These are phyloP conservation scores for Mylabris phalerata DNA, from an alignment of 1,140 invertebrate genomes.

Conservation along the genomic window DNA sequence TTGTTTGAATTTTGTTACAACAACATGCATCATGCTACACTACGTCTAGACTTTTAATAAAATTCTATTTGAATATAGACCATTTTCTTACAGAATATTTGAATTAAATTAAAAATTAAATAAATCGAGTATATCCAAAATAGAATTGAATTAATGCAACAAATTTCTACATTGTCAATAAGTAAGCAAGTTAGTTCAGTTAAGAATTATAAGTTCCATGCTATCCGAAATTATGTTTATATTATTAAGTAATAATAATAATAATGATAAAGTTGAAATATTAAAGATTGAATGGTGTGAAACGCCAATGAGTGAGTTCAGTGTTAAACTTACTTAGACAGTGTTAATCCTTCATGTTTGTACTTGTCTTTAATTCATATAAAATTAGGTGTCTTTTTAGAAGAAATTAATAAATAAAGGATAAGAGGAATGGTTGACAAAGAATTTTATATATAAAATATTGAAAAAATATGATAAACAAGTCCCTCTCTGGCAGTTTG, in stretches of 20 bases:
- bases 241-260: constrained; percentile 11
- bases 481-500: too few relatives aligned
- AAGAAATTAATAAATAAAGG: too few relatives aligned
- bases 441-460: too few relatives aligned
- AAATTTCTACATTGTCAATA: constrained; percentile 9
- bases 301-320: constrained; percentile 16
- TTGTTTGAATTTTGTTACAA: too few relatives aligned
- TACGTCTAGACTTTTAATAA: too few relatives aligned
- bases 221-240: constrained; percentile 12
- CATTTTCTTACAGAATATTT: too few relatives aligned
- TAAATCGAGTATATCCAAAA: too few relatives aligned
- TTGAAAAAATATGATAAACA: too few relatives aligned
- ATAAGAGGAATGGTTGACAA: too few relatives aligned
- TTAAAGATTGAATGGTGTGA: constrained; percentile 18
- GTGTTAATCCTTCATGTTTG: constrained; percentile 35
- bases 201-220: constrained; percentile 2
- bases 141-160: constrained; percentile 7
- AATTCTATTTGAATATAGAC: too few relatives aligned
- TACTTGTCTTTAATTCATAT: constrained; percentile 29
- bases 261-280: constrained; percentile 24
- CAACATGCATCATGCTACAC: too few relatives aligned
- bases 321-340: constrained; percentile 35
- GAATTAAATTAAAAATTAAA: too few relatives aligned
- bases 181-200: constrained; percentile 6
- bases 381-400: not conserved